Evolutionary conservation across 2,113 vertebrate genomes (phyloP).

Genomic region (Entelurus aequoreus): DNA sequence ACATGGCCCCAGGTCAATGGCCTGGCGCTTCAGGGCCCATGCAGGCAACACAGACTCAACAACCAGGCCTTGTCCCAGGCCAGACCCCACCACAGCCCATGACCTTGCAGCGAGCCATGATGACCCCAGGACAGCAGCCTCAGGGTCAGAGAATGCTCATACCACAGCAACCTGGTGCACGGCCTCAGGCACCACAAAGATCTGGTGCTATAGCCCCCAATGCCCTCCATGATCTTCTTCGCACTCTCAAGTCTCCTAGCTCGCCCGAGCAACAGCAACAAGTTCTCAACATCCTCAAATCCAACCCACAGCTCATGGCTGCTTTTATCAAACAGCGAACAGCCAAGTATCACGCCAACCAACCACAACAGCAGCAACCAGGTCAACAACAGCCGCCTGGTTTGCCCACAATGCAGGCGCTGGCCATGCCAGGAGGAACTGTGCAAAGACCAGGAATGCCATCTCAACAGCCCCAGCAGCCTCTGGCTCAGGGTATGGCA

Average conservation of each 20-base stretch:
- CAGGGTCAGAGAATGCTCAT: constrained; percentile 81
- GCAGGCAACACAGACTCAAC: constrained; percentile 73
- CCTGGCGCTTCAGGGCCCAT: constrained; percentile 64
- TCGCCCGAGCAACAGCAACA: constrained; percentile 97
- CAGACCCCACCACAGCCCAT: constrained; percentile 59
- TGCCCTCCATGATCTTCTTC: constrained; percentile 92
- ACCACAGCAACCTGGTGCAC: constrained; percentile 70
- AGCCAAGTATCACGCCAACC: constrained; percentile 92
- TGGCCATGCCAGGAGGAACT: constrained; percentile 72
- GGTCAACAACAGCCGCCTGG: constrained; percentile 78
- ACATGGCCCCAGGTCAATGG: constrained; percentile 84
- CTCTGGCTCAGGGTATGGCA: constrained; percentile 72
- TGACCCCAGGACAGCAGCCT: constrained; percentile 65
- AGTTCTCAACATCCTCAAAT: constrained; percentile 97
- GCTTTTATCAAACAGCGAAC: constrained; percentile 99
- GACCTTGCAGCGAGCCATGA: constrained; percentile 80
- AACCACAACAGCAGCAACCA: constrained; percentile 79
- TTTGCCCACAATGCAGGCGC: constrained; percentile 81
- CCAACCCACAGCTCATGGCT: constrained; percentile 98
- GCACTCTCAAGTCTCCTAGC: constrained; percentile 94
- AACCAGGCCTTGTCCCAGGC: constrained; percentile 55
- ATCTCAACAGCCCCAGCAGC: constrained; percentile 76
- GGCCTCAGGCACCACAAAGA: constrained; percentile 60
- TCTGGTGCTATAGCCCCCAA: constrained; percentile 85
- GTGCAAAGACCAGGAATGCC: constrained; percentile 81